Evolutionary conservation across 1,140 invertebrate species (phyloP), one percentile per base, ranked within the genome.

Genomic region (Popillia japonica): DNA sequence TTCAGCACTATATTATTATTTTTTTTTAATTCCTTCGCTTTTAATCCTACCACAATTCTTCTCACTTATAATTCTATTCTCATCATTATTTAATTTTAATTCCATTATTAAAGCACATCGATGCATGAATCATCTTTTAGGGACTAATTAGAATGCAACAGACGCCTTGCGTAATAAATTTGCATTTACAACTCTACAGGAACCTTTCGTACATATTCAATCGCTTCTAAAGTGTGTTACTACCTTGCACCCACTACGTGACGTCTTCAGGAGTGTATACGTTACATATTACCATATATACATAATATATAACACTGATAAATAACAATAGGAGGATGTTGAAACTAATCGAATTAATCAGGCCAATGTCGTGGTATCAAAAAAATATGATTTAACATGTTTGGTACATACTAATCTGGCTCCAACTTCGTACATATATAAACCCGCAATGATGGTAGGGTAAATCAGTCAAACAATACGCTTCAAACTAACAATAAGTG

Each of bases 241-340:
- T 22, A 27, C 61, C 61, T 68, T 68, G 61, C 61, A 68, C 61
- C 61, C 61, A 7, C 61, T 68, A 68, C 61, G 61, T 68, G 61
- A 68, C 61, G 14, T 22, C 22, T 34, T 68, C 22, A 11, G 22
- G 17, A 22, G 61, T 22, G n/a, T 1, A 20, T 9, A n/a, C 9
- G 10, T 27, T 27, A 64, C 61, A 68, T 68, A 55, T 55, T 68
- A 68, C 61, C 20, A 34, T 68, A 27, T 34, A 68, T 10, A 68
- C 61, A 34, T 20, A 68, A 68, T 34, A 68, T 10, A 27, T 17
- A 17, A 55, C 11, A 55, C 14, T 55, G 61, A 68, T 20, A 34
- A 34, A 23, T 10, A 17, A 27, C 17, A 27, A 68, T 27, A 34
- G 20, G 9, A 10, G 4, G 22, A 34, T 22, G 17, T n/a, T 22